These are phyloP conservation scores for Ia io DNA, from an alignment of 2,113 vertebrate genomes.

Conservation along the genomic window DNA sequence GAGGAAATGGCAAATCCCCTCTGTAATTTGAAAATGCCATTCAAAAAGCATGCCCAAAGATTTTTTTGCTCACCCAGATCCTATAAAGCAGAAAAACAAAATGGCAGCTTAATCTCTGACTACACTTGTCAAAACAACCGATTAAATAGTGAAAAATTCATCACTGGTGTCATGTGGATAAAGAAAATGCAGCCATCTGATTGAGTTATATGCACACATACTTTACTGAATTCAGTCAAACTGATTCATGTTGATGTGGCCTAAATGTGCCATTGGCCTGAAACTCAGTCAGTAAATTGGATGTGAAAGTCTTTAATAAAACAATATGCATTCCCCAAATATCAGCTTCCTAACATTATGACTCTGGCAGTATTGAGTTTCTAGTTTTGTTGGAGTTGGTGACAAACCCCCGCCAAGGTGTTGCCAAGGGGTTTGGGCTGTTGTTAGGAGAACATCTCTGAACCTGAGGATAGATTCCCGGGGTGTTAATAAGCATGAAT, in stretches of 20 bases:
- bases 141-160: conserved; percentile 23
- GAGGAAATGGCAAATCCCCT: conserved; percentile 65
- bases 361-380: background rate
- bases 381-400: background rate
- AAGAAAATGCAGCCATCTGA: background rate
- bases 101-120: conserved; percentile 24
- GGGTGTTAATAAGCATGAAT: background rate
- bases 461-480: background rate
- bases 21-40: conserved; percentile 58
- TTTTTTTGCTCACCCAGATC: background rate
- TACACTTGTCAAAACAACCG: conserved; percentile 23
- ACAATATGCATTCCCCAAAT: background rate
- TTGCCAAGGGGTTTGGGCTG: background rate
- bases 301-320: conserved; percentile 56
- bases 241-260: background rate
- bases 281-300: conserved; percentile 5
- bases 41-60: conserved; percentile 34
- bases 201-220: background rate
- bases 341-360: background rate
- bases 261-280: conserved; percentile 22
- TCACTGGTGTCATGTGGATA: background rate
- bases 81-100: conserved; percentile 43
- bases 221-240: conserved; percentile 33
- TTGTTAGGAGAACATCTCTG: background rate
- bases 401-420: background rate